Conservation (phyloP, 2,113 vertebrate genomes). For the Gallinago jamesoni region DNA sequence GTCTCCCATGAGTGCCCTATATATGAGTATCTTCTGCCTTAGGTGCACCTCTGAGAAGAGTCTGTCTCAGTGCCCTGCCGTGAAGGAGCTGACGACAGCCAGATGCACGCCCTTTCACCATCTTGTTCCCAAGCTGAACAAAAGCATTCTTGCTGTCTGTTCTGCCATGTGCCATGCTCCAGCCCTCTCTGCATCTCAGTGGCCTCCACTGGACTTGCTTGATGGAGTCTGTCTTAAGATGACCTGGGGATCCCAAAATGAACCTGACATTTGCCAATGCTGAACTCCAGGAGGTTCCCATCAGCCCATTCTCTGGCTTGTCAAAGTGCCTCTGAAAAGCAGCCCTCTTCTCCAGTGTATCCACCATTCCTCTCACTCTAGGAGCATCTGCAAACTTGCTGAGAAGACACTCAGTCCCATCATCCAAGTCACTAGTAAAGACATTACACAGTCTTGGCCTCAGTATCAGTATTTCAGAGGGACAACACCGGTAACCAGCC, state of each 20-base stretch:
- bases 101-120: not conserved
- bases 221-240: not conserved
- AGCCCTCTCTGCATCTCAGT: not conserved
- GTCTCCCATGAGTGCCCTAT: not conserved
- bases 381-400: not conserved
- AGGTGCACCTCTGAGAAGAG: not conserved
- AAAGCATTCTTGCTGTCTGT: not conserved
- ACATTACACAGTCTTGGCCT: not conserved
- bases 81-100: not conserved
- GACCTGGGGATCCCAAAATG: accelerated
- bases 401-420: not conserved
- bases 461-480: not conserved
- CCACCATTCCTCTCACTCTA: not conserved
- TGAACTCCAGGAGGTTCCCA: not conserved
- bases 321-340: not conserved
- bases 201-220: not conserved
- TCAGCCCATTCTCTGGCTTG: not conserved
- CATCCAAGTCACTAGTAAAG: not conserved
- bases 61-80: accelerated
- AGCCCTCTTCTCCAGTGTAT: not conserved
- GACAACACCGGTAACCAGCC: not conserved
- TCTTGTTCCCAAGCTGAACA: not conserved
- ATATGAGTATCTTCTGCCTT: not conserved
- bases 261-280: accelerated
- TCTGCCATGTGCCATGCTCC: not conserved